phyloP scores from a whole-genome alignment of 2,888 invertebrate species.

The Malachius bipustulatus region DNA sequence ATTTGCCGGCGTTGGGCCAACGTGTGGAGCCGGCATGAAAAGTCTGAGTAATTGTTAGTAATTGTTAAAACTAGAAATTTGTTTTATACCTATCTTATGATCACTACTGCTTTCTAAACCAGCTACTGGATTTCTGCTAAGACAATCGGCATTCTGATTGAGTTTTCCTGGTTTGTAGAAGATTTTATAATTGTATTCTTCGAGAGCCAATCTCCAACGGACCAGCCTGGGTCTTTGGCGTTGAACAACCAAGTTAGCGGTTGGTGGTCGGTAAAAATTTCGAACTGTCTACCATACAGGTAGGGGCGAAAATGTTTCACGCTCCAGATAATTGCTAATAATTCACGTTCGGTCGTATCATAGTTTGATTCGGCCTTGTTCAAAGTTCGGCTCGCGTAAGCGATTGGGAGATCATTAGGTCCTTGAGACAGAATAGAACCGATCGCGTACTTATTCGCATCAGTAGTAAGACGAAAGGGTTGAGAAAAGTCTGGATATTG shows the following conservation, averaged over 20 bases:
- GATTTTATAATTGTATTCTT: slow-evolving; percentile 27
- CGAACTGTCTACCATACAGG: slow-evolving; percentile 29
- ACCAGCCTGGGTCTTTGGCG: slow-evolving; percentile 25
- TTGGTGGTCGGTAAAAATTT: slow-evolving; percentile 28
- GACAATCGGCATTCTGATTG: slow-evolving; percentile 23
- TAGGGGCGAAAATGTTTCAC: slow-evolving; percentile 30
- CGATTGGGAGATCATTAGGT: slow-evolving; percentile 26
- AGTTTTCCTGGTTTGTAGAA: slow-evolving; percentile 23
- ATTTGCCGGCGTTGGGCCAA: no score
- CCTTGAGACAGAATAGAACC: slow-evolving; percentile 27
- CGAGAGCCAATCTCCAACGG: slow-evolving; percentile 25
- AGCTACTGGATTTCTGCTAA: slow-evolving; percentile 14
- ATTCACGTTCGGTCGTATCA: slow-evolving; percentile 29
- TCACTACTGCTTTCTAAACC: no score
- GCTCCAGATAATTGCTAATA: slow-evolving; percentile 30
- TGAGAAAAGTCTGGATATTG: slow-evolving; percentile 21
- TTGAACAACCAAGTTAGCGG: slow-evolving; percentile 29
- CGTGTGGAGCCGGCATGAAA: no score
- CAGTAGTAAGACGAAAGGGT: slow-evolving; percentile 27
- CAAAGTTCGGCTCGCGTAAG: slow-evolving; percentile 28
- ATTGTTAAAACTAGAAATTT: no score
- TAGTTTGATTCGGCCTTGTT: slow-evolving; percentile 30
- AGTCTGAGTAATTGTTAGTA: no score
- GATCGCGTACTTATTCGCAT: slow-evolving; percentile 27
- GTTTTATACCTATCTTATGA: no score